Base-by-base conservation (phyloP, 2,113 vertebrate genomes). In the Crotophaga sulcirostris region DNA sequence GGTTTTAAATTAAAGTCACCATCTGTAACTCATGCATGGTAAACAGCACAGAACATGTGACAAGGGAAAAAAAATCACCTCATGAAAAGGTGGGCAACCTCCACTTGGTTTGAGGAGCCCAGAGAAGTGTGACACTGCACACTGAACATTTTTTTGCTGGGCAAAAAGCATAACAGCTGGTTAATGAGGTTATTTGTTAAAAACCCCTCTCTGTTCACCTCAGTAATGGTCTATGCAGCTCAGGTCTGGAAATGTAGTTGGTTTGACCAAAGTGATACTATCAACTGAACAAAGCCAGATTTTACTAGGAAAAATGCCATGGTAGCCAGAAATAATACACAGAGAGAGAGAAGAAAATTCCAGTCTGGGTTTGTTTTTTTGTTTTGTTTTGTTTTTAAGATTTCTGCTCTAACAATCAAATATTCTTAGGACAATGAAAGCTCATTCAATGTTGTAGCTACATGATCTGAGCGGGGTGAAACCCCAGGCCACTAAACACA, bases 1-100 rank as follows among this genome's bases (percentile, higher is more conserved):
- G 84, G 18, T 95, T 94, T 97, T 76, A 96, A 98, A 97, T 97
- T 96, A 94, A 97, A 97, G 93, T 90, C 79, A 73, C 94, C 96
- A 95, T 97, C 94, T 94, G 80, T 89, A 95, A 82, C 69, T 94
- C 89, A 16, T 1, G 49, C 95, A 95, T 89, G 77, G 89, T 92
- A 95, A 59, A 68, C 40, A 93, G 81, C 89, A 96, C 73, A 93
- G 94, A 95, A 86, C 94, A 95, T 31, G 62, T 95, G 91, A 91
- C n/a, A 18, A n/a, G 56, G 25, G 47, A 24, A 51, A 52, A 52
- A 68, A 89, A 38, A 51, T 49, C 18, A 83, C 58, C 62, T 87
- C 47, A 29, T 76, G 80, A 92, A 25, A 58, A 93, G 82, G 52
- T 78, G 78, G 73, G 62, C 72, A 76, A 89, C 72, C 26, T 89